phyloP scores from a whole-genome alignment of 2,113 vertebrate species.

The Marcusenius ussheri region DNA sequence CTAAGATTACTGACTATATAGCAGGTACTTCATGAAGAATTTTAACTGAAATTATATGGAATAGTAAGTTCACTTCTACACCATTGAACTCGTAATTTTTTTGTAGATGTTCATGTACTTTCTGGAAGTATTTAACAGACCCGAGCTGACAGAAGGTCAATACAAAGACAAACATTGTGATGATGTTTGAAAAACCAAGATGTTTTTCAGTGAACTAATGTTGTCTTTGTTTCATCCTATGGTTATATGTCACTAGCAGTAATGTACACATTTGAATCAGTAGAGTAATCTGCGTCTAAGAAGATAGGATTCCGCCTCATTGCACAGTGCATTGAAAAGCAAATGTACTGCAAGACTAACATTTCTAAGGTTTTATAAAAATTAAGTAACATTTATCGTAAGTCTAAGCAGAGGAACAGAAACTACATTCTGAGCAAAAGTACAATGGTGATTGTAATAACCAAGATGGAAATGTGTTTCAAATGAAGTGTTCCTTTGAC shows the following conservation, averaged over 20 bases:
- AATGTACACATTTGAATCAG: background rate
- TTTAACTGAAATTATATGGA: background rate
- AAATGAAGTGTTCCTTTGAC: background rate
- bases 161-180: background rate
- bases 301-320: background rate
- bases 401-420: background rate
- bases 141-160: background rate
- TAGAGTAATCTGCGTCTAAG: background rate
- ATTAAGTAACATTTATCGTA: background rate
- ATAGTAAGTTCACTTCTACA: background rate
- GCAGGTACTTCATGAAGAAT: background rate
- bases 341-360: background rate
- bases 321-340: background rate
- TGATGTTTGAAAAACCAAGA: background rate
- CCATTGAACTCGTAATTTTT: background rate
- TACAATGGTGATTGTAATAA: background rate
- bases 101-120: background rate
- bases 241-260: background rate
- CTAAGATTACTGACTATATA: background rate
- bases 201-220: background rate
- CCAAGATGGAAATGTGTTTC: background rate
- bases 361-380: background rate
- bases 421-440: background rate
- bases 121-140: background rate
- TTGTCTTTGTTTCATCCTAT: background rate